Percentiles rank a stretch among this genome's conserved stretches.
phyloP scores from a whole-genome alignment of 2,113 vertebrate genomes.

The Chaetodon auriga region DNA sequence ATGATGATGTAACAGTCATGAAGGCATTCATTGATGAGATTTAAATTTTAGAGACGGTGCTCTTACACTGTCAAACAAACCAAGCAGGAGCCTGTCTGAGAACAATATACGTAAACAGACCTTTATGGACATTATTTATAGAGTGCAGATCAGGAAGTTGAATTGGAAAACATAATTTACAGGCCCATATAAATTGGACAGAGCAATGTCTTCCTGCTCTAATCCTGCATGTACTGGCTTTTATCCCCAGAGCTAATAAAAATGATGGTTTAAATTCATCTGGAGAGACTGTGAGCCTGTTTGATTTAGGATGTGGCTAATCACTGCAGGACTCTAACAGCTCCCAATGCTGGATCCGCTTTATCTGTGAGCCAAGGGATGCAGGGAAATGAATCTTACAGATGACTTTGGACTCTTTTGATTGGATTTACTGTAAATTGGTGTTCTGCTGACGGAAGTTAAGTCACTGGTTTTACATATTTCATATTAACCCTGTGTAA shows the following conservation, averaged over 20 bases:
- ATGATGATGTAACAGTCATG: background rate
- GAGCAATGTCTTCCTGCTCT: conserved; percentile 53
- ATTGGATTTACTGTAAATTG: background rate
- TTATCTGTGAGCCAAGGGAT: background rate
- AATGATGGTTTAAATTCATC: conserved; percentile 39
- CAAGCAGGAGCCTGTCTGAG: background rate
- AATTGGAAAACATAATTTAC: conserved; percentile 47
- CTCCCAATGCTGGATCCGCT: conserved; percentile 24
- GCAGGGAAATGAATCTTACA: background rate
- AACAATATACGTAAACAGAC: background rate
- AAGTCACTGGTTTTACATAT: background rate
- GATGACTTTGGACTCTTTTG: background rate
- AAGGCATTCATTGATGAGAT: background rate
- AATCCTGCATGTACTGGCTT: conserved; percentile 60
- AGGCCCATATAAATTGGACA: conserved; percentile 41
- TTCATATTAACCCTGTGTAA: background rate
- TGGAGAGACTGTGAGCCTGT: conserved; percentile 54
- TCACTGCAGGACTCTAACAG: conserved; percentile 34
- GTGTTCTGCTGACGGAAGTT: background rate
- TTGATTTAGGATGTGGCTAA: conserved; percentile 75
- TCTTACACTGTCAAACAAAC: background rate
- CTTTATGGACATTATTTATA: conserved; percentile 58
- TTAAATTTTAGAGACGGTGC: background rate
- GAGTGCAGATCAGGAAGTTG: conserved; percentile 22
- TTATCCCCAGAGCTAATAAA: conserved; percentile 61